phyloP scores from a whole-genome alignment of 2,888 invertebrate species.

The Lumbricus terrestris region DNA sequence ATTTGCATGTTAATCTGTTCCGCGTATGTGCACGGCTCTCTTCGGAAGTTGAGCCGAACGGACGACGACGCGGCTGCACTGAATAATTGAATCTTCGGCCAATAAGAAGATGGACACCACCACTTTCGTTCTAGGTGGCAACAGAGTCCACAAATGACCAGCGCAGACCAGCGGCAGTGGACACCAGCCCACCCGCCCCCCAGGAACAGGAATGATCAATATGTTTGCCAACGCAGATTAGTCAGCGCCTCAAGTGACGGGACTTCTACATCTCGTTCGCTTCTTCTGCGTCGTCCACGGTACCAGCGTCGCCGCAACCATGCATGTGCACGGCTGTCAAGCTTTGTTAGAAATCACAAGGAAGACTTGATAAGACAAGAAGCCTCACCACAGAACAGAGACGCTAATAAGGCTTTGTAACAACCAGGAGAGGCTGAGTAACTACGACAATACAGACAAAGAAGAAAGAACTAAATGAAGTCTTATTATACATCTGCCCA shows the following conservation, averaged over 20 bases:
- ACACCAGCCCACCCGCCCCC: too few species aligned
- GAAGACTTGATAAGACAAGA: not conserved
- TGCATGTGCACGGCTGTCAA: not conserved
- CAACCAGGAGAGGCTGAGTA: not conserved
- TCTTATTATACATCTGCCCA: not conserved
- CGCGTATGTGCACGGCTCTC: not conserved
- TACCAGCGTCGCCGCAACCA: not conserved
- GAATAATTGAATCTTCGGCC: slow-evolving; percentile 3
- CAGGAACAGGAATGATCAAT: not conserved
- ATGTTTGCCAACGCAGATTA: not conserved
- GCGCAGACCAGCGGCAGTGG: not conserved
- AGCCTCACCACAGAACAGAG: not conserved
- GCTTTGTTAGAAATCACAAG: slow-evolving; percentile 3
- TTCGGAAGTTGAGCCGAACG: not conserved
- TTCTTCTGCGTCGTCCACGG: not conserved
- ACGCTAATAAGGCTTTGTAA: not conserved
- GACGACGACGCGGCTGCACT: not conserved
- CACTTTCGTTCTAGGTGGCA: not conserved
- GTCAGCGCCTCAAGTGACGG: not conserved
- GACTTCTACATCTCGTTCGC: not conserved
- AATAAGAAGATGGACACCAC: slow-evolving; percentile 3
- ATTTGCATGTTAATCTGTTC: not conserved
- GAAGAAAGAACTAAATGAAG: not conserved
- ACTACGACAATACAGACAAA: not conserved
- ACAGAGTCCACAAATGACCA: not conserved